Evolutionary conservation across 2,113 vertebrate genomes (phyloP).

Genomic region (Axis porcinus): DNA sequence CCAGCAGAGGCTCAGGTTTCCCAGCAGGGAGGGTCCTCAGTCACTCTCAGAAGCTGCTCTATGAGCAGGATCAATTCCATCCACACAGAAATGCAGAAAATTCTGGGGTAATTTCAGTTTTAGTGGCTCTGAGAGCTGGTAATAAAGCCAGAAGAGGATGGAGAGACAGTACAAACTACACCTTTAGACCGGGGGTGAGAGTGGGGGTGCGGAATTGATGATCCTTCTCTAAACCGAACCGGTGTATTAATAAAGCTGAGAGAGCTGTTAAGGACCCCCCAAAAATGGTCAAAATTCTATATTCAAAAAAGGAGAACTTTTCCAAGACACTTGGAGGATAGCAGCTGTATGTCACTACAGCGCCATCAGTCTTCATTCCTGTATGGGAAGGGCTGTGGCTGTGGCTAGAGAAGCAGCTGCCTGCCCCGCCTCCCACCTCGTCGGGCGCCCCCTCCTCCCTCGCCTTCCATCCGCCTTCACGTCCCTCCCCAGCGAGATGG

Average conservation of each 20-base stretch:
- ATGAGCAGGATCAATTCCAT: not conserved
- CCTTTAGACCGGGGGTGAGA: not conserved
- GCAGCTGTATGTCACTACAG: not conserved
- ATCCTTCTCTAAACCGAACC: not conserved
- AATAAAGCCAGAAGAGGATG: not conserved
- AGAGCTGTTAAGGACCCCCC: not conserved
- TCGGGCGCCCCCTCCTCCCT: not conserved
- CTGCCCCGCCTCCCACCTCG: fast-evolving
- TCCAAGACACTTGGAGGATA: not conserved
- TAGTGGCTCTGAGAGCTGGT: not conserved
- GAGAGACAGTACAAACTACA: not conserved
- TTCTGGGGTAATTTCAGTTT: not conserved
- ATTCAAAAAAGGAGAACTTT: not conserved
- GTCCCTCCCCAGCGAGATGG: not conserved
- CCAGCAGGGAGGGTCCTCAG: not conserved
- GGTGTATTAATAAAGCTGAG: not conserved
- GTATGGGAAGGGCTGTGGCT: not conserved
- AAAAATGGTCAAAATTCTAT: not conserved
- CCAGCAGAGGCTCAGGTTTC: not conserved
- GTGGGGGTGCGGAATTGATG: not conserved
- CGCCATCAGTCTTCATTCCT: not conserved
- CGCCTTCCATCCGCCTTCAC: not conserved
- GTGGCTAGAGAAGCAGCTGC: not conserved
- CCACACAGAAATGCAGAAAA: not conserved
- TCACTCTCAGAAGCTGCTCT: not conserved